phyloP scores from a whole-genome alignment of 2,888 invertebrate species.

The Tromatobia lineatoria region DNA sequence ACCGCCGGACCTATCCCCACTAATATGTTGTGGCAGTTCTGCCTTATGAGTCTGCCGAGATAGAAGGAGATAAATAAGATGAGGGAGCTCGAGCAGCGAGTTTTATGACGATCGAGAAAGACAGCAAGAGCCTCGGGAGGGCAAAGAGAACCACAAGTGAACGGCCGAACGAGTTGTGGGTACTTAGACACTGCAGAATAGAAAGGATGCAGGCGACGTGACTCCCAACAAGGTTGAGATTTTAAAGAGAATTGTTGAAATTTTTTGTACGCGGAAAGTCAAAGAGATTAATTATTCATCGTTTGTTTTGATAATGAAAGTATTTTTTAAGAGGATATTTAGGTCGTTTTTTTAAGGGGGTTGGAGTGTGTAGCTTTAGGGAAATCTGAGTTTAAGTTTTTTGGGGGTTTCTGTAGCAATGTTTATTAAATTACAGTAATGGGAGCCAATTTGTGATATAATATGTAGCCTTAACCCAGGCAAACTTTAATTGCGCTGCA shows the following conservation, averaged over 20 bases:
- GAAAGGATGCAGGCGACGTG: constrained; percentile 16
- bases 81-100: constrained; percentile 41
- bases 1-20: too few relatives aligned
- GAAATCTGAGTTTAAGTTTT: too few relatives aligned
- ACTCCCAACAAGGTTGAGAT: neutral
- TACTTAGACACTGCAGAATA: constrained; percentile 32
- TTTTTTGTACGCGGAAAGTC: neutral
- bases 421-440: too few relatives aligned
- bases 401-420: too few relatives aligned
- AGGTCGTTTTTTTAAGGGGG: too few relatives aligned
- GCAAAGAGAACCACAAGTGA: constrained; percentile 47
- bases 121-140: constrained; percentile 18
- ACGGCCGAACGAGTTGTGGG: constrained; percentile 60
- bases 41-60: neutral
- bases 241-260: neutral
- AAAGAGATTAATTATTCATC: neutral
- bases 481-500: too few relatives aligned
- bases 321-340: neutral
- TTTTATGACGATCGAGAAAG: constrained; percentile 51
- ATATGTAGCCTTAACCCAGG: too few relatives aligned
- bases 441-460: too few relatives aligned
- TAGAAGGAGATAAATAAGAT: constrained; percentile 40
- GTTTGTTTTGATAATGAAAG: neutral
- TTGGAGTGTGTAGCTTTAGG: too few relatives aligned
- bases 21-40: too few relatives aligned